These are phyloP conservation scores for Nasonia vitripennis DNA, from an alignment of 1,140 invertebrate species.

Conservation along the genomic window DNA sequence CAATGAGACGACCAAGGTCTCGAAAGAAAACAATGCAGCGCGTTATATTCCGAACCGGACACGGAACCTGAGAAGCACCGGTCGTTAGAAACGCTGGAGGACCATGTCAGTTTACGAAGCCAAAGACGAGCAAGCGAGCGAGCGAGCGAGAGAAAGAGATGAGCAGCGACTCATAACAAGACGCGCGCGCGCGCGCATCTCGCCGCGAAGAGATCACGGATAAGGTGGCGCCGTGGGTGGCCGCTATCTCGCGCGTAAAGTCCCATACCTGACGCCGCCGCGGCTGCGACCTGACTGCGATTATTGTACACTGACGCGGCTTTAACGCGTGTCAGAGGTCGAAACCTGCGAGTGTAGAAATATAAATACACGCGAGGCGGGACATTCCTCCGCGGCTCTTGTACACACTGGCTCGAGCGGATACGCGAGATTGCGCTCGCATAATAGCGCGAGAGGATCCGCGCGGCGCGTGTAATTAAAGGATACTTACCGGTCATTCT, in stretches of 20 bases:
- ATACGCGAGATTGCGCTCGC: slow-evolving; percentile 60
- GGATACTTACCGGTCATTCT: slow-evolving; percentile 63
- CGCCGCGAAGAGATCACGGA: slow-evolving; percentile 65
- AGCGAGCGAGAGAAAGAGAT: slow-evolving; percentile 39
- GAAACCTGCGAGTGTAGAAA: slow-evolving; percentile 5
- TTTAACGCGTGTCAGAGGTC: slow-evolving; percentile 22
- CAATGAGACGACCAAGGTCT: not conserved
- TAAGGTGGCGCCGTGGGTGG: slow-evolving; percentile 73
- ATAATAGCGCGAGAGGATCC: slow-evolving; percentile 58
- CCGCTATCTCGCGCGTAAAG: slow-evolving; percentile 51
- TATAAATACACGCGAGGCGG: too few species aligned
- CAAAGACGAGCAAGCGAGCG: slow-evolving; percentile 33
- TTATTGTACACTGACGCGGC: not conserved
- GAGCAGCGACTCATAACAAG: slow-evolving; percentile 66
- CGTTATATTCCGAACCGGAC: slow-evolving; percentile 65
- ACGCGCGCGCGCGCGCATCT: slow-evolving; percentile 57
- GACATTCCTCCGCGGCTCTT: too few species aligned
- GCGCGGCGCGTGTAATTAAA: slow-evolving; percentile 64
- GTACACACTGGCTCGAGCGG: slow-evolving; percentile 32
- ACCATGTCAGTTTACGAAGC: slow-evolving; percentile 31
- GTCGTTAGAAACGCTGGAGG: slow-evolving; percentile 50
- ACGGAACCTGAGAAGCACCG: slow-evolving; percentile 71
- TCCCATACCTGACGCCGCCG: slow-evolving; percentile 36
- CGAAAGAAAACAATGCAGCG: slow-evolving; percentile 61
- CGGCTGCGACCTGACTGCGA: not conserved